Conservation (phyloP, 1,140 invertebrate genomes). For the Pseudomyrmex flavicornis region DNA sequence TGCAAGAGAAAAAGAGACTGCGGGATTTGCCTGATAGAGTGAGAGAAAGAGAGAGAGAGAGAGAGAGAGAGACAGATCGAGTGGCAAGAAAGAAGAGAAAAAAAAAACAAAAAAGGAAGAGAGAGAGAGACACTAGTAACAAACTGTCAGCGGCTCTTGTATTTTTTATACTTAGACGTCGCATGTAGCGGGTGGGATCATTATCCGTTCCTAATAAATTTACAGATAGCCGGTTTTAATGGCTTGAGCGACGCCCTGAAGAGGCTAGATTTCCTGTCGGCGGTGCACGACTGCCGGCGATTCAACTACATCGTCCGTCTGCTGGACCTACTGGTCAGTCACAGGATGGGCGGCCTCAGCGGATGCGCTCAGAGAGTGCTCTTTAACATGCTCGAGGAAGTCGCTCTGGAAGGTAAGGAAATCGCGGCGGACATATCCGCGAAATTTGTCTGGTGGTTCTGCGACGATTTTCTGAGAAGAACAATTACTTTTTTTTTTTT, state of each 20-base stretch:
- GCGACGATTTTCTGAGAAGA: not conserved
- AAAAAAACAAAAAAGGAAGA: not conserved
- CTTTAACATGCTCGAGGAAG: slow-evolving; percentile 97
- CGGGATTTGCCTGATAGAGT: slow-evolving; percentile 63
- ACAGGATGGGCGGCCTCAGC: slow-evolving; percentile 89
- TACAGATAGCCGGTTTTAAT: slow-evolving; percentile 96
- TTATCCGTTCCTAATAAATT: slow-evolving; percentile 55
- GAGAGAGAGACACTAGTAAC: slow-evolving; percentile 26
- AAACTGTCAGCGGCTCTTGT: slow-evolving; percentile 36
- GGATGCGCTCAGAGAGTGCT: slow-evolving; percentile 97
- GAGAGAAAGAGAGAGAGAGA: not conserved
- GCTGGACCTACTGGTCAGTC: slow-evolving; percentile 93
- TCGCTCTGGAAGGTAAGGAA: slow-evolving; percentile 93
- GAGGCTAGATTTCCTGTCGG: slow-evolving; percentile 96
- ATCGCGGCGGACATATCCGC: not conserved
- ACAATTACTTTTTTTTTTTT: not conserved
- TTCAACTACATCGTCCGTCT: slow-evolving; percentile 99
- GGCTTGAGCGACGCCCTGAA: slow-evolving; percentile 97
- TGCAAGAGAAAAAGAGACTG: slow-evolving; percentile 67
- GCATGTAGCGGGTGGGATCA: not conserved
- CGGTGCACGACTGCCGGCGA: slow-evolving; percentile 95
- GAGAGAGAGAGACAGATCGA: slow-evolving; percentile 20
- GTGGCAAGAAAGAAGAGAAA: slow-evolving; percentile 14
- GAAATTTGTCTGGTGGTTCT: slow-evolving; percentile 4
- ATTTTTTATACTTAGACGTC: slow-evolving; percentile 55